Evolutionary conservation across 2,888 invertebrate species (phyloP), one percentile per base, ranked within the genome.

Genomic region (Agrochola circellaris): DNA sequence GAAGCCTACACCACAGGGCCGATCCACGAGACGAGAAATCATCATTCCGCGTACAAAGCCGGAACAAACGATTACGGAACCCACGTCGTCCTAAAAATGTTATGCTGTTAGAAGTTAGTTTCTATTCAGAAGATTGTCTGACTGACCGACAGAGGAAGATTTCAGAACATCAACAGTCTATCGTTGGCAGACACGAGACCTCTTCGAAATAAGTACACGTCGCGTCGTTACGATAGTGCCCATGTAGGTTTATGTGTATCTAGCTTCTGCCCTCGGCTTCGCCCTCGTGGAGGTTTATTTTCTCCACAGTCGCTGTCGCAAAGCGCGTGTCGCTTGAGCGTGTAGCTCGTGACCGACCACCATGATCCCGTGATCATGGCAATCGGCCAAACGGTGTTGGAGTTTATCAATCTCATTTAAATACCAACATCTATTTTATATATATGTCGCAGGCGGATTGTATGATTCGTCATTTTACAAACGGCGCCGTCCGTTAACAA

Each of bases 1-100:
- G 86, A 94, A 96, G 4, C 96, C 96, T 0, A 94, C 90, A 13
- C 96, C 95, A 82, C 96, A 96, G 0, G 96, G 96, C 3, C 96
- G 93, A 84, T 96, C 96, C 51, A 96, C 91, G 38, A 96, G 86
- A 2, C 93, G 93, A 11, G 95, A 95, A 6, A 91, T 92, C 96
- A 96, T 96, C 87, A 96, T 93, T 30, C 95, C 96, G 48, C 92
- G 90, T 6, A 90, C 91, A 75, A 90, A 94, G 3, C 96, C 96
- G 26, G 92, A 91, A 82, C 96, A 96, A 5, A 94, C 92, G 6
- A 96, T 83, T 1, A 94, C 87, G 2, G 94, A 90, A 8, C 96
- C 96, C n/a, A 95, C 48, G 81, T 96, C 96, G 75, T 96, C 96
- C 96, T 96, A 88, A 81, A 89, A 79, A 74, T 65, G 34, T 71